phyloP scores from a whole-genome alignment of 2,113 vertebrate genomes.

The Tachuris rubrigastra region DNA sequence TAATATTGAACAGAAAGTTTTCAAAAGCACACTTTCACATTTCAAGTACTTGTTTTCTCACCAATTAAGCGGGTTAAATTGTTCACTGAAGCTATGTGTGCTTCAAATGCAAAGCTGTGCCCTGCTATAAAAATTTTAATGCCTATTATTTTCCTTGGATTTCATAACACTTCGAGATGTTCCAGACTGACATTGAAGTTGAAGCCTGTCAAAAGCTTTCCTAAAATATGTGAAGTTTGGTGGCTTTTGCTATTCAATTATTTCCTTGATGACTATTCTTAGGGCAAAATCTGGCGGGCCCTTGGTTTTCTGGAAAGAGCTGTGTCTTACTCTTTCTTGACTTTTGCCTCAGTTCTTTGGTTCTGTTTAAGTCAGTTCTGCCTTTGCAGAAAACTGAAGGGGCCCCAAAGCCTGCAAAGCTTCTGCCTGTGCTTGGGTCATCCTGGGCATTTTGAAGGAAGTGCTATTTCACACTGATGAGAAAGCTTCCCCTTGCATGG shows the following conservation, averaged over 20 bases:
- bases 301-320: neutral
- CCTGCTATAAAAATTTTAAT: neutral
- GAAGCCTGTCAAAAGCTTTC: conserved; percentile 5
- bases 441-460: neutral
- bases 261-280: neutral
- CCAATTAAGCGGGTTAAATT: neutral
- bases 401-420: neutral
- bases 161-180: neutral
- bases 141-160: neutral
- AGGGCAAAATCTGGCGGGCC: neutral
- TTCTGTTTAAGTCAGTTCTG: neutral
- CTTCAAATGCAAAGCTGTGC: neutral
- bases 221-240: neutral
- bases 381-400: neutral
- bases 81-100: neutral
- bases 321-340: neutral
- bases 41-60: neutral
- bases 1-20: neutral
- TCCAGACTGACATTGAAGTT: neutral
- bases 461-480: neutral
- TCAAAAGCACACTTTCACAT: neutral
- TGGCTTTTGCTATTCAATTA: neutral
- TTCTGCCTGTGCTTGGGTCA: neutral
- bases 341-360: neutral
- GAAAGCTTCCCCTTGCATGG: neutral